phyloP scores from a whole-genome alignment of 2,888 invertebrate species.

The Heliothis peltigera region DNA sequence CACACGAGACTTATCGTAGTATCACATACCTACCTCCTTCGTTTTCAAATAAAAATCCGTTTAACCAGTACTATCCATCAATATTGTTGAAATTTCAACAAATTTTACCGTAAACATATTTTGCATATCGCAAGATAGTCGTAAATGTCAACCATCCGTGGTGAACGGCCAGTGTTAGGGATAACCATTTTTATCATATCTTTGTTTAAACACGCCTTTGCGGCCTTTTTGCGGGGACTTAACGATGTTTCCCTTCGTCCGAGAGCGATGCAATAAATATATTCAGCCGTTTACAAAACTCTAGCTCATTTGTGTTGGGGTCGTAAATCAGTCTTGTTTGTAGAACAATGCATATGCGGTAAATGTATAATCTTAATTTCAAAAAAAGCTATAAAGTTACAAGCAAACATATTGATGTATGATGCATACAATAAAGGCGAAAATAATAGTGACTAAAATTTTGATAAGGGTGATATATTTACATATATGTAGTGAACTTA shows the following conservation, averaged over 20 bases:
- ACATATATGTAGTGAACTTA: too few species aligned
- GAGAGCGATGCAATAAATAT: slow-evolving; percentile 51
- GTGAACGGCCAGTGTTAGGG: slow-evolving; percentile 45
- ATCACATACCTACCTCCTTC: not conserved
- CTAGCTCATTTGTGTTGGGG: slow-evolving; percentile 31
- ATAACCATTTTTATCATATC: slow-evolving; percentile 60
- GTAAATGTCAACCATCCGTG: slow-evolving; percentile 50
- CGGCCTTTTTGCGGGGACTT: slow-evolving; percentile 41
- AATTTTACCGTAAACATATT: slow-evolving; percentile 20
- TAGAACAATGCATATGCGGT: not conserved
- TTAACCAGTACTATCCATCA: not conserved
- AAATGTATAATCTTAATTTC: not conserved
- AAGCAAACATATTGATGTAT: too few species aligned
- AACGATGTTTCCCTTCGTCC: slow-evolving; percentile 53
- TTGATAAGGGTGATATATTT: too few species aligned
- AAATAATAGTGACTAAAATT: too few species aligned
- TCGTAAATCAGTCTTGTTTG: slow-evolving; percentile 42
- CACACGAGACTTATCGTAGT: not conserved
- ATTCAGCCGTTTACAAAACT: slow-evolving; percentile 46
- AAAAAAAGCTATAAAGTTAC: not conserved
- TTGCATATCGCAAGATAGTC: slow-evolving; percentile 38
- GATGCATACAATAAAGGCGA: too few species aligned
- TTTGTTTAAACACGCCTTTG: slow-evolving; percentile 59
- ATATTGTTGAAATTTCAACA: slow-evolving; percentile 27
- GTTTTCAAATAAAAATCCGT: not conserved